phyloP scores from a whole-genome alignment of 2,888 invertebrate species.

The Rotaria magnacalcarata region DNA sequence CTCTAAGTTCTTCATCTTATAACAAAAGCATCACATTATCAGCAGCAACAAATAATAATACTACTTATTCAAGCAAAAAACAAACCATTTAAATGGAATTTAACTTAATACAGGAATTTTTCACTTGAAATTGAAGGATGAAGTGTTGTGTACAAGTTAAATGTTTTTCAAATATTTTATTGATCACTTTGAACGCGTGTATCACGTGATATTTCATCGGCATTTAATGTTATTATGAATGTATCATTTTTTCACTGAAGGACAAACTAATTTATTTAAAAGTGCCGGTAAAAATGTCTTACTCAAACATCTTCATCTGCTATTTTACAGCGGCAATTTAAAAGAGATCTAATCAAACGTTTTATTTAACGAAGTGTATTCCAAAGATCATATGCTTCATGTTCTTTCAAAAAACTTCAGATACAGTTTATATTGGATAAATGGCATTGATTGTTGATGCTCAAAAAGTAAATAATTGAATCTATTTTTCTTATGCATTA shows the following conservation, averaged over 20 bases:
- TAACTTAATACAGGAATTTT: too few species aligned
- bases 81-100: background rate
- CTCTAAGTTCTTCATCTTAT: background rate
- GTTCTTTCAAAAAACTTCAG: background rate
- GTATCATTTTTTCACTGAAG: background rate
- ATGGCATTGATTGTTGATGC: constrained; percentile 15
- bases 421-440: background rate
- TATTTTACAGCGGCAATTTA: too few species aligned
- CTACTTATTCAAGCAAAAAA: background rate
- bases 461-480: background rate
- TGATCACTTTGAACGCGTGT: constrained; percentile 21
- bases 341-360: too few species aligned
- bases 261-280: too few species aligned
- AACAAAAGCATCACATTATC: background rate
- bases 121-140: background rate
- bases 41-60: background rate
- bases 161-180: background rate
- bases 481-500: background rate
- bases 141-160: constrained; percentile 5
- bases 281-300: too few species aligned
- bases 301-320: too few species aligned
- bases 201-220: background rate
- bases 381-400: background rate
- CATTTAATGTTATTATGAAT: background rate
- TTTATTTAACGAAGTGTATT: background rate